phyloP scores from a whole-genome alignment of 2,113 vertebrate genomes.

The Eulemur rufifrons region DNA sequence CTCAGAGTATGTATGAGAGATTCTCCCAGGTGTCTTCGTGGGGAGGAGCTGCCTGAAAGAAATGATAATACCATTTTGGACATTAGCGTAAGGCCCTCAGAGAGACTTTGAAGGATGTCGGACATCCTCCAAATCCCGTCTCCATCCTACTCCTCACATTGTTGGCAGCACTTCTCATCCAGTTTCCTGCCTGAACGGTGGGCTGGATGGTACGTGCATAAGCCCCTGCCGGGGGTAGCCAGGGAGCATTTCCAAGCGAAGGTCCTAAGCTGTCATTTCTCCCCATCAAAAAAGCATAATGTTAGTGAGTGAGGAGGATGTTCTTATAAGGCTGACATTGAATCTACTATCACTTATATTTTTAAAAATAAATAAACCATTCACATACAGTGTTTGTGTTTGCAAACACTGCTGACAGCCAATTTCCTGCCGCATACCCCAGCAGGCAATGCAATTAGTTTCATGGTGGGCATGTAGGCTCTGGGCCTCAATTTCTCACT shows the following conservation, averaged over 20 bases:
- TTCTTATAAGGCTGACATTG: background rate
- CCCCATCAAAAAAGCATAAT: background rate
- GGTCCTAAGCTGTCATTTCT: background rate
- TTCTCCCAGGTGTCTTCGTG: rapidly evolving
- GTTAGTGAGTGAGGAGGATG: background rate
- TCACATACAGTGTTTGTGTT: background rate
- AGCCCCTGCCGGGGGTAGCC: too few relatives aligned
- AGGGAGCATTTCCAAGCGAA: background rate
- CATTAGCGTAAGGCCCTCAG: background rate
- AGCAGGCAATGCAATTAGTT: too few relatives aligned
- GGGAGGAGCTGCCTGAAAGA: background rate
- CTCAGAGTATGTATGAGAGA: background rate
- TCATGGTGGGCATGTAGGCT: background rate
- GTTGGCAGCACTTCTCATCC: too few relatives aligned
- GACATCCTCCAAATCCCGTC: background rate
- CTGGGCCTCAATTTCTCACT: background rate
- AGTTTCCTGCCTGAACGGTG: background rate
- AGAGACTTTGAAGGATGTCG: background rate
- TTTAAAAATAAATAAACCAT: background rate
- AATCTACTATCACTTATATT: background rate
- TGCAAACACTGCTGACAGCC: background rate
- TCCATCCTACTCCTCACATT: background rate
- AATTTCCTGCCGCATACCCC: background rate
- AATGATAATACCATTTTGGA: background rate
- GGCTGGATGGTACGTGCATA: background rate